Evolutionary conservation across 2,888 invertebrate genomes (phyloP).

Genomic region (Caenorhabditis doughertyi): DNA sequence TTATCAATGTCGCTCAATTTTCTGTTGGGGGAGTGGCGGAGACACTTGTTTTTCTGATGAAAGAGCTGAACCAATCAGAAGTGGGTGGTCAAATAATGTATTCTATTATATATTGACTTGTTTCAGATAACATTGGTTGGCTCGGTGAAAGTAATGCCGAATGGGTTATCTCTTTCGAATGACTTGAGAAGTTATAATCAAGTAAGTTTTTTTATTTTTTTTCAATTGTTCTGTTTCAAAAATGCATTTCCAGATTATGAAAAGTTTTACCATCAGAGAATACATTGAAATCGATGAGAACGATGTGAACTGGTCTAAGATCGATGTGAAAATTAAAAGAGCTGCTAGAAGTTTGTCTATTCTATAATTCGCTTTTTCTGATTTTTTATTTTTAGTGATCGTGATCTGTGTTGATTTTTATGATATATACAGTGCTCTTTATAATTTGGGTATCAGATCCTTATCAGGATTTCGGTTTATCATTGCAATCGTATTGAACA

Average conservation of each 20-base stretch:
- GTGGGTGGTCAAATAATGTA: not conserved
- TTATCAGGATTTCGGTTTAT: slow-evolving; percentile 36
- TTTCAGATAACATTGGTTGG: slow-evolving; percentile 52
- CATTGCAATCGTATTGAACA: slow-evolving; percentile 32
- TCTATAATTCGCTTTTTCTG: too few species aligned
- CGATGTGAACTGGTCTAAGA: slow-evolving; percentile 22
- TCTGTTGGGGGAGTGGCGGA: slow-evolving; percentile 49
- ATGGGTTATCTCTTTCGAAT: slow-evolving; percentile 33
- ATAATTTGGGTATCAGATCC: slow-evolving; percentile 34
- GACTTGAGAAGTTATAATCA: slow-evolving; percentile 46
- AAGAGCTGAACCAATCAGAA: slow-evolving; percentile 36
- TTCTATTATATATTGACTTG: not conserved
- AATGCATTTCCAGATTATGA: slow-evolving; percentile 19
- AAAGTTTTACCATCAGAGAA: slow-evolving; percentile 27
- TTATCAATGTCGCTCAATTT: slow-evolving; percentile 55
- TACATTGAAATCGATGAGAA: slow-evolving; percentile 50
- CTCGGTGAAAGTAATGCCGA: slow-evolving; percentile 30
- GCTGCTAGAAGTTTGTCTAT: slow-evolving; percentile 22
- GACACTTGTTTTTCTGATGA: slow-evolving; percentile 38
- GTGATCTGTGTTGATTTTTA: slow-evolving; percentile 56
- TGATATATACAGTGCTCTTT: slow-evolving; percentile 37
- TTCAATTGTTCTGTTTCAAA: not conserved
- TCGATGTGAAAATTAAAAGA: slow-evolving; percentile 2
- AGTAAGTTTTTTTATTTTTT: not conserved
- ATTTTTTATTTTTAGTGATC: slow-evolving; percentile 32